These are phyloP conservation scores for Larimichthys crocea DNA, from an alignment of 2,113 vertebrate genomes.

Conservation along the genomic window DNA sequence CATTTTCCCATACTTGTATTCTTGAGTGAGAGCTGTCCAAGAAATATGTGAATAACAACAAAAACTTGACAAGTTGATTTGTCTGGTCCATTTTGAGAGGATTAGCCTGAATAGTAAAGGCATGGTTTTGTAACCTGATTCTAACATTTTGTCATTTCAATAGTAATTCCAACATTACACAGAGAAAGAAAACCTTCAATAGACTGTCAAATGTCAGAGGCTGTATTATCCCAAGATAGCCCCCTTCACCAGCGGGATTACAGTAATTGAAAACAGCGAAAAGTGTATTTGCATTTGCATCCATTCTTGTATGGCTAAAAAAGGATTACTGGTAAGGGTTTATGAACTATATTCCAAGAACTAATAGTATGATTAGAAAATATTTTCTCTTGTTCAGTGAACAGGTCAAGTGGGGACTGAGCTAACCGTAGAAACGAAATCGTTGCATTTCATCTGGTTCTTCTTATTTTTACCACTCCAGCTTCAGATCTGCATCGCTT, in stretches of 20 bases:
- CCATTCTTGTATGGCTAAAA: conserved; percentile 29
- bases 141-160: conserved; percentile 26
- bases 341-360: conserved; percentile 42
- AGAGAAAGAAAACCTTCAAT: conserved; percentile 36
- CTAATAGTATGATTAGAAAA: conserved; percentile 48
- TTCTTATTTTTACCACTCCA: conserved; percentile 35
- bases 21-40: conserved; percentile 6
- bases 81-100: background rate
- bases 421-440: conserved; percentile 34
- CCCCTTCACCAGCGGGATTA: conserved; percentile 48
- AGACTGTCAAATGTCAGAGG: conserved; percentile 40
- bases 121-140: conserved; percentile 27
- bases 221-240: conserved; percentile 40
- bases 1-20: background rate
- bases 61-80: conserved; percentile 3
- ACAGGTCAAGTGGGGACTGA: conserved; percentile 53
- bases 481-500: conserved; percentile 35
- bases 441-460: conserved; percentile 22
- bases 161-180: conserved; percentile 29
- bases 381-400: conserved; percentile 37
- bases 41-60: conserved; percentile 1
- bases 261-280: conserved; percentile 58
- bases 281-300: conserved; percentile 30
- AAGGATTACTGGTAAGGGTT: conserved; percentile 49
- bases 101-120: conserved; percentile 17